Percentiles rank a stretch among this genome's conserved stretches.
These are phyloP conservation scores for Cottoperca gobio DNA, from an alignment of 2,797 vertebrate species.

Conservation along the genomic window DNA sequence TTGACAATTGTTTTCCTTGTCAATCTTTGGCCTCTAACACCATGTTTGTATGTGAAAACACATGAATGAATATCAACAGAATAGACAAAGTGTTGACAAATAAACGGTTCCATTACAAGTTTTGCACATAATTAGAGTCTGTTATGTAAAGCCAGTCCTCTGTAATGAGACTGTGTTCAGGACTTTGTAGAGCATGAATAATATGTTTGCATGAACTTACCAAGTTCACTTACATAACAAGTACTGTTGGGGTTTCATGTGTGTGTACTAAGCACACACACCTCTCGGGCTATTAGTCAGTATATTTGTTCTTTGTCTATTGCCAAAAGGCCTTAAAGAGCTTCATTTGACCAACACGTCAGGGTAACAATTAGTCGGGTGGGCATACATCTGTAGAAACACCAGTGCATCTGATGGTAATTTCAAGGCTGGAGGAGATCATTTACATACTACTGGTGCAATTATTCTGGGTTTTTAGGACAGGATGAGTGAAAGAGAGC, in stretches of 20 bases:
- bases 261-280: conserved; percentile 25
- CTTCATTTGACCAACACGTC: conserved; percentile 28
- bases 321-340: conserved; percentile 25
- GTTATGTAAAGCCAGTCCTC: conserved; percentile 46
- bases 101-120: conserved; percentile 22
- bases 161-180: conserved; percentile 44
- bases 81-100: conserved; percentile 13
- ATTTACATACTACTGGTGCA: background rate
- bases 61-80: conserved; percentile 6
- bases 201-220: conserved; percentile 66
- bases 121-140: conserved; percentile 30
- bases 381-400: conserved; percentile 1
- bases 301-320: conserved; percentile 34
- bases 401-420: conserved; percentile 12
- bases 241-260: conserved; percentile 25
- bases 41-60: background rate
- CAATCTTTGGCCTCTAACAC: background rate
- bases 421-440: conserved; percentile 19
- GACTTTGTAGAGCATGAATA: conserved; percentile 68
- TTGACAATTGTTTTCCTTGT: too few species aligned
- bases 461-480: background rate
- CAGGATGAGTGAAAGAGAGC: background rate
- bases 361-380: conserved; percentile 21
- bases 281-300: conserved; percentile 8
- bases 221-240: conserved; percentile 66